Evolutionary conservation across 2,113 vertebrate genomes (phyloP), one percentile per base, ranked within the genome.

Genomic region (Riparia riparia): DNA sequence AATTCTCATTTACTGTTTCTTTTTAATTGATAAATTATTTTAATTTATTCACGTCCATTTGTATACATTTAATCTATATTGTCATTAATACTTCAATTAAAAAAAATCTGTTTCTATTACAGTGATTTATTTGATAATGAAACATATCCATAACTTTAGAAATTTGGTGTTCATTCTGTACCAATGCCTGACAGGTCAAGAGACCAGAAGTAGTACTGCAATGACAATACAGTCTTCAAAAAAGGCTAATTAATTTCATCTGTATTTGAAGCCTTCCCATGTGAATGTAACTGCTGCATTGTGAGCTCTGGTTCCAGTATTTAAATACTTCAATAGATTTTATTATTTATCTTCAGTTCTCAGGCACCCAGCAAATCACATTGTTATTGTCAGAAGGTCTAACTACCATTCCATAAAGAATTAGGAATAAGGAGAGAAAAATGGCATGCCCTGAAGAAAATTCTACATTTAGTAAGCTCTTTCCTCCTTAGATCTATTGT

Each of bases 321-420:
- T 94, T 78, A 89, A 83, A 89, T n/a, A 86, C 34, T 86, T 90
- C 44, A 92, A 29, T 18, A 56, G 31, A 65, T 82, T 95, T 93
- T 78, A 66, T 34, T 86, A 84, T 53, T 91, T 91, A 91, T 94
- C 73, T 94, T 87, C 47, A 64, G 47, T 84, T 95, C 72, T 93
- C 44, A 94, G 89, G 54, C 42, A 86, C 17, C 8, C 51, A 91
- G 29, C 4, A 89, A 86, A 95, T 90, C 69, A 96, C 53, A 82
- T 63, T 82, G 37, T 53, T 81, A 60, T 44, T 88, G 69, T 95
- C 44, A 93, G 42, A 96, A 90, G 51, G 68, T 68, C 37, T 81
- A 58, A 74, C 56, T 71, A 71, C 49, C 10, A 39, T 49, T 83
- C 28, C 50, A 19, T 57, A 90, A 61, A 53, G 41, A 83, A 95